Evolutionary conservation across 2,888 invertebrate species (phyloP).

Genomic region (Archips crataeganus): DNA sequence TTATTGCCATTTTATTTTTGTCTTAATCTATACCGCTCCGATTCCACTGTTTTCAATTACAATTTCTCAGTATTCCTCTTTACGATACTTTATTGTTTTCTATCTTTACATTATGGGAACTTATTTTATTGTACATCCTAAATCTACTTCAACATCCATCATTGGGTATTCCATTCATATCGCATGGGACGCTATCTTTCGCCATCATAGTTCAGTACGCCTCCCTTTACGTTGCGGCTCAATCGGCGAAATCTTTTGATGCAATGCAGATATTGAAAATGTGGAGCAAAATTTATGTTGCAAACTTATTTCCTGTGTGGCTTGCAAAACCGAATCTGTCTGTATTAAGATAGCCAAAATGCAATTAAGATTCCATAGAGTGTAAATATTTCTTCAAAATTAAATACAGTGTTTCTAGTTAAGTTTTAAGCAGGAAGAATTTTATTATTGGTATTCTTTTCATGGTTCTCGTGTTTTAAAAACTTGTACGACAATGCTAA

Average conservation of each 20-base stretch:
- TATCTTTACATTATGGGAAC: not conserved
- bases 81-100: not conserved
- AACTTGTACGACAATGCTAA: too few relatives aligned
- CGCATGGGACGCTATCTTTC: not conserved
- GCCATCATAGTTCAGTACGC: conserved; percentile 9
- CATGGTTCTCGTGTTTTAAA: too few relatives aligned
- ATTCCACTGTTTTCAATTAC: not conserved
- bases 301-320: not conserved
- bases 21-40: not conserved
- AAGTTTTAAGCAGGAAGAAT: not conserved
- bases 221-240: conserved; percentile 3
- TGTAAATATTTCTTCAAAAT: too few relatives aligned
- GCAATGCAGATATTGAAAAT: conserved; percentile 27
- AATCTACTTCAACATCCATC: conserved; percentile 7
- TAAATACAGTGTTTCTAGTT: too few relatives aligned
- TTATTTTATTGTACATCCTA: not conserved
- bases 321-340: not conserved
- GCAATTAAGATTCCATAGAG: too few relatives aligned
- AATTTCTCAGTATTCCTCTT: conserved; percentile 5
- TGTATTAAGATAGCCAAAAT: not conserved
- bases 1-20: conserved; percentile 7
- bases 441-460: too few relatives aligned
- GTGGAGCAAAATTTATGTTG: not conserved
- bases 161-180: conserved; percentile 14
- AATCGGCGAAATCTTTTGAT: conserved; percentile 15